Evolutionary conservation across 2,113 vertebrate genomes (phyloP).

Genomic region (Spilogale gracilis): DNA sequence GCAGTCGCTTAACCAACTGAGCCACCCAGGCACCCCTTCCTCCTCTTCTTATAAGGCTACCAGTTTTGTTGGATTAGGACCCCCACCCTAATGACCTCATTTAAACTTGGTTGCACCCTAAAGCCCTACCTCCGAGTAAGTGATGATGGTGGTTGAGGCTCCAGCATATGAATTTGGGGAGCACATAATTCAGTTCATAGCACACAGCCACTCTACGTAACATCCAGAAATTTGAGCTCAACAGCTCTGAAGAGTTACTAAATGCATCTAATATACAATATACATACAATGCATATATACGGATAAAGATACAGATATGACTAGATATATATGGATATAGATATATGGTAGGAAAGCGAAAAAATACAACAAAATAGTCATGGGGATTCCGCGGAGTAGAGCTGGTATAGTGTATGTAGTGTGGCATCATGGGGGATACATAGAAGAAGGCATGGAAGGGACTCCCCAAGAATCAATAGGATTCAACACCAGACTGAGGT

Average conservation of each 20-base stretch:
- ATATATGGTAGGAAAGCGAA: background rate
- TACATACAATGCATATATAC: background rate
- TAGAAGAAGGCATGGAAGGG: fast-evolving
- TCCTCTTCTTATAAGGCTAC: background rate
- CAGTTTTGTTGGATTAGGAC: background rate
- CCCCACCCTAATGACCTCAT: background rate
- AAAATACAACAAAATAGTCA: fast-evolving
- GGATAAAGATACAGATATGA: background rate
- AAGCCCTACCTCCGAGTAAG: background rate
- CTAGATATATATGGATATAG: background rate
- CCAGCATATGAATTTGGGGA: background rate
- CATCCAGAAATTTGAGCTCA: background rate
- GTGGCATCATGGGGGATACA: fast-evolving
- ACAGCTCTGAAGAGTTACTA: background rate
- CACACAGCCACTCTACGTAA: background rate
- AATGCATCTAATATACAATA: background rate
- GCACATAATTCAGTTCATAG: background rate
- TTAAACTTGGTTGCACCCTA: background rate
- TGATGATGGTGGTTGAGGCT: background rate
- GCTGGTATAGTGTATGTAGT: fast-evolving
- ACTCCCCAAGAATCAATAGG: fast-evolving
- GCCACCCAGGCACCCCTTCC: background rate
- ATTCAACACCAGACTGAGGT: background rate
- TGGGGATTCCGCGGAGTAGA: background rate
- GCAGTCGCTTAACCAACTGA: background rate